Evolutionary conservation across 2,113 vertebrate species (phyloP).

Genomic region (Cryptoleucopteryx plumbea): DNA sequence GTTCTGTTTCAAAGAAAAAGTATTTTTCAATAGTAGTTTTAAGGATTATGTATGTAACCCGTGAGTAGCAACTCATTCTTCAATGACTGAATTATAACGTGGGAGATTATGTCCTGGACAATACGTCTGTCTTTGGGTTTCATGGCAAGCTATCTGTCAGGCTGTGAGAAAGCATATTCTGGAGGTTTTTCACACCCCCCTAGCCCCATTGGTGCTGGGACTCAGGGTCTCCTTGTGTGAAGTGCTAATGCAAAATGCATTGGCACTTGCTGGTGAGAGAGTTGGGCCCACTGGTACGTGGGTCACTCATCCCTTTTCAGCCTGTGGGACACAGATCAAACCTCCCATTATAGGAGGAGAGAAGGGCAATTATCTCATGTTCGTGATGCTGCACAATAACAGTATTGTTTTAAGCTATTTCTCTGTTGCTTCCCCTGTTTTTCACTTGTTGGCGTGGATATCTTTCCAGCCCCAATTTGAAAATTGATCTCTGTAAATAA

Average conservation of each 20-base stretch:
- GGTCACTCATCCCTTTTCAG: not conserved
- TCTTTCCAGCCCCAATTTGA: not conserved
- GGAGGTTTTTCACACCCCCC: conserved; percentile 34
- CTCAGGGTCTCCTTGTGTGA: not conserved
- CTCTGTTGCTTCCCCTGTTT: not conserved
- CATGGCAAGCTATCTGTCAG: not conserved
- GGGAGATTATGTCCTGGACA: not conserved
- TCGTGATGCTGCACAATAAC: not conserved
- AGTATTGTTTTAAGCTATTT: not conserved
- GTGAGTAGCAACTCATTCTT: not conserved
- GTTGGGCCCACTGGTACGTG: not conserved
- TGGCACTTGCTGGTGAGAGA: not conserved
- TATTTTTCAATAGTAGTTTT: not conserved
- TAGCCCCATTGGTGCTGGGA: not conserved
- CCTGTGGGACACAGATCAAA: not conserved
- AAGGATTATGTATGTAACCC: not conserved
- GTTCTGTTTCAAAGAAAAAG: not conserved
- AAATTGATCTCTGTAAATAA: not conserved
- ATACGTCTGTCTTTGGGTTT: not conserved
- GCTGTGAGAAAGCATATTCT: conserved; percentile 6
- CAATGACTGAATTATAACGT: not conserved
- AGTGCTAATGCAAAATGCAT: conserved; percentile 67
- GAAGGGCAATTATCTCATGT: not conserved
- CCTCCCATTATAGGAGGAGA: not conserved
- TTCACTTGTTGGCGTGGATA: not conserved